Percentiles rank a stretch among this genome's conserved stretches.
These are phyloP conservation scores for Caenorhabditis sp. DNA, from an alignment of 2,888 invertebrate species.

Conservation along the genomic window DNA sequence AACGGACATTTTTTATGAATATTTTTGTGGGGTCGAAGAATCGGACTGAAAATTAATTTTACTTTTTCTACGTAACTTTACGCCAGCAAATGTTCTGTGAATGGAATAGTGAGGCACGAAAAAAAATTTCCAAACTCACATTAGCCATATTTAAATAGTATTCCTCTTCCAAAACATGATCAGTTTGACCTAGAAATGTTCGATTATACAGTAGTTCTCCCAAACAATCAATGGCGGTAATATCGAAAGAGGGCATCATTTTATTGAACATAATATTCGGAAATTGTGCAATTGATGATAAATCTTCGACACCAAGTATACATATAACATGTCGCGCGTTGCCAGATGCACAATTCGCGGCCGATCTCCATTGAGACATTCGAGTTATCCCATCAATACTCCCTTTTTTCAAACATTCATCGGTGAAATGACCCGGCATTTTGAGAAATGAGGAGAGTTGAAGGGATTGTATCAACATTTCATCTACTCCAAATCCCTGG, in stretches of 20 bases:
- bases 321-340: constrained; percentile 32
- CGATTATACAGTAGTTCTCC: constrained; percentile 49
- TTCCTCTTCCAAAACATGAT: constrained; percentile 31
- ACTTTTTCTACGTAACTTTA: no score
- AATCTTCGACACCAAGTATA: constrained; percentile 43
- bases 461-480: constrained; percentile 25
- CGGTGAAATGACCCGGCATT: constrained; percentile 48
- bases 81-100: no score
- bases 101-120: no score
- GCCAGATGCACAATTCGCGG: constrained; percentile 19
- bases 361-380: constrained; percentile 28
- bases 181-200: constrained; percentile 30
- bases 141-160: constrained; percentile 42
- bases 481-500: constrained; percentile 30
- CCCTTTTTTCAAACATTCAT: constrained; percentile 39
- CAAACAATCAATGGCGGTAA: constrained; percentile 42
- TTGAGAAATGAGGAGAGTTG: constrained; percentile 22
- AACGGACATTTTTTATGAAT: no score
- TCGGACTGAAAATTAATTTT: no score
- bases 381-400: constrained; percentile 36
- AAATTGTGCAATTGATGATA: constrained; percentile 15
- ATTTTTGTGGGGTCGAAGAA: no score
- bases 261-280: constrained; percentile 44
- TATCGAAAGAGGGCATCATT: constrained; percentile 47
- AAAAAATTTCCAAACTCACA: constrained; percentile 22